Evolutionary conservation across 2,797 vertebrate species (phyloP), one percentile per base, ranked within the genome.

Genomic region (Carapus acus): DNA sequence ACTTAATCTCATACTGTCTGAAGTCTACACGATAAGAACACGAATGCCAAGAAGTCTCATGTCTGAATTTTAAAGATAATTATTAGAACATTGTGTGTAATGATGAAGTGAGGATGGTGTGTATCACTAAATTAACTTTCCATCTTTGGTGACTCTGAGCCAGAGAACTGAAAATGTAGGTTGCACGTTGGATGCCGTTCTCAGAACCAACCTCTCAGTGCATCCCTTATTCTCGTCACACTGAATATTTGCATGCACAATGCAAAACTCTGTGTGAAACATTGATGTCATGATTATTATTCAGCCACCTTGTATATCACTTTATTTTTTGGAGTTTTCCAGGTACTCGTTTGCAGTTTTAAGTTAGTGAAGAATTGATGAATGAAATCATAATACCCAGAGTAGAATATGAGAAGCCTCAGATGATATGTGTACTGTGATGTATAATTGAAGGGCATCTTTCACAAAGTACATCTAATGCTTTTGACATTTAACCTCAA

Each of bases 11-110:
- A 67, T 54, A 52, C 52, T 67, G 34, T 54, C 55, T 58, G 34
- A 34, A 63, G 43, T 74, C 61, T 53, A 70, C 52, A 44, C 22
- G 50, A 62, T 57, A 49, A 77, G 56, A 77, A 62, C 62, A 57
- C 41, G 78, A 71, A 74, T 71, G 77, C 79, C 77, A 81, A 81
- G 81, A 75, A 57, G 63, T 71, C 56, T 76, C 50, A 40, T 16
- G 1, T 76, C 65, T 80, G 82, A 84, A 83, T 83, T 62, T n/a
- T n/a, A n/a, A n/a, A n/a, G n/a, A n/a, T n/a, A n/a, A n/a, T n/a
- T n/a, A n/a, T n/a, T n/a, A n/a, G n/a, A n/a, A n/a, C n/a, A n/a
- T n/a, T n/a, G n/a, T n/a, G n/a, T n/a, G n/a, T n/a, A n/a, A n/a
- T n/a, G n/a, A n/a, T n/a, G n/a, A n/a, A n/a, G n/a, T n/a, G n/a